These are phyloP conservation scores for Myotis daubentonii DNA, from an alignment of 2,797 vertebrate species.

Conservation along the genomic window DNA sequence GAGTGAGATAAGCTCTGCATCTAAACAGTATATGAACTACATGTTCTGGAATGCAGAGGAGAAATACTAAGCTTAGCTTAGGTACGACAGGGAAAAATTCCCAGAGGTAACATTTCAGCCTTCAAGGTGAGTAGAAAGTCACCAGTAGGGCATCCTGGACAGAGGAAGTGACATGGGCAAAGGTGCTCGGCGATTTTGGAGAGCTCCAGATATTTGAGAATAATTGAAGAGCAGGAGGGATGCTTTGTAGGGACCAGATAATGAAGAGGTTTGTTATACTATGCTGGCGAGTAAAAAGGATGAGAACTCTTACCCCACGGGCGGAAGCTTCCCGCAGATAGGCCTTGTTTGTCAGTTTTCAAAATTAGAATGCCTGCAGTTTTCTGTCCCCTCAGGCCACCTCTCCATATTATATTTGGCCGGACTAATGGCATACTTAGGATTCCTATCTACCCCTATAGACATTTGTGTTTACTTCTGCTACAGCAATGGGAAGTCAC, in stretches of 20 bases:
- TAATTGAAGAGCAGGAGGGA: not conserved
- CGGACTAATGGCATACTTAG: not conserved
- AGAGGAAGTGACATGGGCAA: not conserved
- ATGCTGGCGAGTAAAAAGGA: not conserved
- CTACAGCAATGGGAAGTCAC: not conserved
- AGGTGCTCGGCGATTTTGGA: not conserved
- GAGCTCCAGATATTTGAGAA: not conserved
- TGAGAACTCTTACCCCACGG: not conserved
- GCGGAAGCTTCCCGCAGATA: not conserved
- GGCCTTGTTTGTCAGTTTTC: not conserved
- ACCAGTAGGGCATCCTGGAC: not conserved
- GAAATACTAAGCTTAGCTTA: not conserved
- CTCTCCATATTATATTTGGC: not conserved
- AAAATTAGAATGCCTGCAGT: not conserved
- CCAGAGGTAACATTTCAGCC: conserved; percentile 15
- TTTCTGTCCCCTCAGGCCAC: not conserved
- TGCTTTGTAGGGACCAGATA: not conserved
- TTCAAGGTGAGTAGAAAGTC: not conserved
- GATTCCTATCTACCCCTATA: not conserved
- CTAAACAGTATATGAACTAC: not conserved
- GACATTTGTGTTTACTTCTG: not conserved
- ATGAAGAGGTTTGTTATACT: not conserved
- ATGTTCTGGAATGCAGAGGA: conserved; percentile 19
- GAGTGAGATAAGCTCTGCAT: conserved; percentile 26
- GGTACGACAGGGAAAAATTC: not conserved